Base-by-base conservation (phyloP, 2,113 vertebrate genomes). In the Dromiciops gliroides region DNA sequence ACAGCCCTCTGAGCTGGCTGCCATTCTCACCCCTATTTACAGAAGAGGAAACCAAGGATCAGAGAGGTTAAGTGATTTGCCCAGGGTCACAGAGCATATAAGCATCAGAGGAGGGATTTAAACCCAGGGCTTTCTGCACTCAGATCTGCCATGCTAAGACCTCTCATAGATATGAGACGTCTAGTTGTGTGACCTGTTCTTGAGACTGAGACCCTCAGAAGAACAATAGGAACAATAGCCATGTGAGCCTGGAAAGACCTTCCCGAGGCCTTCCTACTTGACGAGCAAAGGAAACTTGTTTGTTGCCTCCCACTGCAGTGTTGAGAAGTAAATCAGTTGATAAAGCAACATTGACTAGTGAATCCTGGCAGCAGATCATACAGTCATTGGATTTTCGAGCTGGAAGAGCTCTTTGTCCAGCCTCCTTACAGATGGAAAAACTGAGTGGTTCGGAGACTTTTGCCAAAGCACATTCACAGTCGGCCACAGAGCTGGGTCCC, bases 371-470 rank as follows among this genome's bases (percentile, higher is more conserved):
- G 67, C 93, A 89, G 50, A 56, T 94, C 31, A 25, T 52, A 28
- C 93, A 89, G 93, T 51, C 44, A 37, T 9, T 52, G 90, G 92
- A 83, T 51, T 89, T 37, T 37, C 93, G 44, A 92, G 26, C 51
- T 95, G 48, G 48, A 50, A 93, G 91, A 95, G 89, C 95, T 48
- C 31, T 93, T 91, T 89, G 92, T 24, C 67, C 89, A 91, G 50
- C 3, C 56, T 96, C 94, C 93, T 90, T 92, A 51, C 67, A 24
- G 93, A 94, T 95, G 56, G 28, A 88, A 94, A 95, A 92, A 95
- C 50, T 94, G 52, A 94, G 90, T 52, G 24, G 52, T 50, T 51
- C 44, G 92, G 51, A 89, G 8, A 83, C 51, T 51, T 88, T 25
- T 50, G n/a, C 67, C 67, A 83, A 83, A n/a, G 67, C 37, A 83